phyloP scores from a whole-genome alignment of 2,113 vertebrate species.

The Bubo blakistoni region DNA sequence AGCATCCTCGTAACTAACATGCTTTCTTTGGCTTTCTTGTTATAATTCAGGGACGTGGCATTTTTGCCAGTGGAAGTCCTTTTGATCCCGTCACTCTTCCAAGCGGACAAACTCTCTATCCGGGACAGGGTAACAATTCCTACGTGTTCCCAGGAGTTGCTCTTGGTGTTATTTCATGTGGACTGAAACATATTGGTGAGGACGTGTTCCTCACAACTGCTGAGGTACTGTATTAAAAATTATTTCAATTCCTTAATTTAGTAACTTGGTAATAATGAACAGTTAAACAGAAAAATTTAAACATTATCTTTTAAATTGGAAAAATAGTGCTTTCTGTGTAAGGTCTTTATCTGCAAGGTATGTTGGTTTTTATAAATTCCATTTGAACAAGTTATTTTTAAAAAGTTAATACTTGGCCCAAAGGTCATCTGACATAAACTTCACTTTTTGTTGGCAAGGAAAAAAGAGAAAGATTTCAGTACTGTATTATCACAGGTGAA shows the following conservation, averaged over 20 bases:
- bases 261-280: background rate
- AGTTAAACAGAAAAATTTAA: background rate
- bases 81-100: constrained; percentile 90
- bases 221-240: constrained; percentile 78
- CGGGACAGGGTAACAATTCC: constrained; percentile 96
- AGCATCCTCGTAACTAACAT: background rate
- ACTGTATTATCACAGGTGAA: background rate
- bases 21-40: background rate
- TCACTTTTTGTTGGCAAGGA: background rate
- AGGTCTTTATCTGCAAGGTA: background rate
- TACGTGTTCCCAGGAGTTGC: constrained; percentile 96
- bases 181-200: constrained; percentile 81
- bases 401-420: background rate
- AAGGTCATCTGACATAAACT: background rate
- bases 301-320: background rate
- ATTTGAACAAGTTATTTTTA: background rate
- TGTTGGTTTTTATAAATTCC: background rate
- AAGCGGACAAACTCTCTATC: constrained; percentile 82
- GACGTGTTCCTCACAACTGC: constrained; percentile 89
- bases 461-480: background rate
- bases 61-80: constrained; percentile 98
- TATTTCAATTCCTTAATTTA: background rate
- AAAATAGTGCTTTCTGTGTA: background rate
- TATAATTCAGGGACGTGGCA: constrained; percentile 81
- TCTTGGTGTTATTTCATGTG: constrained; percentile 84